phyloP scores from a whole-genome alignment of 2,888 invertebrate genomes.

The Tineola bisselliella region DNA sequence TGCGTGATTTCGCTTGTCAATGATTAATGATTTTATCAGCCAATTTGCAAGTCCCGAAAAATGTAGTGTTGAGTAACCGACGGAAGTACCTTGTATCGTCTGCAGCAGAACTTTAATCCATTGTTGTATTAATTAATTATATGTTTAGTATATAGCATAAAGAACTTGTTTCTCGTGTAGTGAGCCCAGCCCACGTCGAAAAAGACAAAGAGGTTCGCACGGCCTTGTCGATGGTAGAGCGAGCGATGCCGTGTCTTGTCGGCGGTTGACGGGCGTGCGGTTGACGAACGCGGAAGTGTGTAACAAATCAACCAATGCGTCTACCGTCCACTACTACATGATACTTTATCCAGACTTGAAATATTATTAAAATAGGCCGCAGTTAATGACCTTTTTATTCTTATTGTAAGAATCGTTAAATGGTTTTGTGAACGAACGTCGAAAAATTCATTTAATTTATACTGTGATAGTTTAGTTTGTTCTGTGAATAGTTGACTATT shows the following conservation, averaged over 20 bases:
- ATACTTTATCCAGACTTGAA: background rate
- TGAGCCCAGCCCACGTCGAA: slow-evolving; percentile 29
- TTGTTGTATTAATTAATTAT: background rate
- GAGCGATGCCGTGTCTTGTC: slow-evolving; percentile 28
- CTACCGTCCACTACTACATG: slow-evolving; percentile 22
- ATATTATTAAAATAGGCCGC: background rate
- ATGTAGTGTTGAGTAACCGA: background rate
- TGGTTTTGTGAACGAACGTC: no score
- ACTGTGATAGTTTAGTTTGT: no score
- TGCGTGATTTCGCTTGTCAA: no score
- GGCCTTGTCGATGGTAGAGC: slow-evolving; percentile 45
- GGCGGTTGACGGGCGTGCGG: slow-evolving; percentile 18
- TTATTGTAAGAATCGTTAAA: no score
- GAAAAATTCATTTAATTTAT: no score
- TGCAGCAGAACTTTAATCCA: background rate
- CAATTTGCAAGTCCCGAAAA: background rate
- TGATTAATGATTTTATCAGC: no score
- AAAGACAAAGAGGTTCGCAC: slow-evolving; percentile 59
- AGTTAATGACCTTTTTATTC: background rate
- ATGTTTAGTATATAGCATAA: background rate
- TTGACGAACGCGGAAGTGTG: slow-evolving; percentile 32
- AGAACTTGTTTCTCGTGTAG: slow-evolving; percentile 10
- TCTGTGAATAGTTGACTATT: no score
- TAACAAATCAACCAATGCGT: slow-evolving; percentile 27
- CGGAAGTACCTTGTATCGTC: background rate